A percentile compares a stretch with the other conserved stretches of the same genome.
phyloP scores from a whole-genome alignment of 2,797 vertebrate genomes.

The Lacerta viridis region DNA sequence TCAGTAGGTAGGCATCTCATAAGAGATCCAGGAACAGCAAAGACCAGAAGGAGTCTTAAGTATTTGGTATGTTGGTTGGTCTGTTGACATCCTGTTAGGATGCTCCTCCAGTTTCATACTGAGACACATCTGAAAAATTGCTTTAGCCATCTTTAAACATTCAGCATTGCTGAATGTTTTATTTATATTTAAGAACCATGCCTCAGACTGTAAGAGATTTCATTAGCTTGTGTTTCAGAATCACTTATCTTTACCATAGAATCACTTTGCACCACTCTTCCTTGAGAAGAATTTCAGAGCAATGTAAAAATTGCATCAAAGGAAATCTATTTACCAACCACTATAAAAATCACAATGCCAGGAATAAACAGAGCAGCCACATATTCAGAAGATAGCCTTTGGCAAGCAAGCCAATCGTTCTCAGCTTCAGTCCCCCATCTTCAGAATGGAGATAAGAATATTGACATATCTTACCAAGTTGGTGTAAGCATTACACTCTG shows the following conservation, averaged over 20 bases:
- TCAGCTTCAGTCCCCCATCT: background rate
- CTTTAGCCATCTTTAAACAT: conserved; percentile 45
- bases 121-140: background rate
- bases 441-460: background rate
- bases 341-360: conserved; percentile 22
- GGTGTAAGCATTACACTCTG: background rate
- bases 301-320: conserved; percentile 34
- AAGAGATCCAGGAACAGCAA: background rate
- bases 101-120: conserved; percentile 22
- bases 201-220: conserved; percentile 25
- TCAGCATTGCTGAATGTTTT: conserved; percentile 45
- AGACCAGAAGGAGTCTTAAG: background rate
- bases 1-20: background rate
- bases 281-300: conserved; percentile 44
- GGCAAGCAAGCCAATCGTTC: background rate
- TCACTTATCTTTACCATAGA: conserved; percentile 51
- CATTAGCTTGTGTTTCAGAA: conserved; percentile 48
- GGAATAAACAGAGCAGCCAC: background rate
- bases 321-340: conserved; percentile 54
- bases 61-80: background rate
- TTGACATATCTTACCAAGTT: background rate
- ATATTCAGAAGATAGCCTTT: background rate
- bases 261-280: conserved; percentile 33
- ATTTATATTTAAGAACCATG: conserved; percentile 46
- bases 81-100: background rate